Evolutionary conservation across 1,140 invertebrate genomes (phyloP).

Genomic region (Pantala flavescens): DNA sequence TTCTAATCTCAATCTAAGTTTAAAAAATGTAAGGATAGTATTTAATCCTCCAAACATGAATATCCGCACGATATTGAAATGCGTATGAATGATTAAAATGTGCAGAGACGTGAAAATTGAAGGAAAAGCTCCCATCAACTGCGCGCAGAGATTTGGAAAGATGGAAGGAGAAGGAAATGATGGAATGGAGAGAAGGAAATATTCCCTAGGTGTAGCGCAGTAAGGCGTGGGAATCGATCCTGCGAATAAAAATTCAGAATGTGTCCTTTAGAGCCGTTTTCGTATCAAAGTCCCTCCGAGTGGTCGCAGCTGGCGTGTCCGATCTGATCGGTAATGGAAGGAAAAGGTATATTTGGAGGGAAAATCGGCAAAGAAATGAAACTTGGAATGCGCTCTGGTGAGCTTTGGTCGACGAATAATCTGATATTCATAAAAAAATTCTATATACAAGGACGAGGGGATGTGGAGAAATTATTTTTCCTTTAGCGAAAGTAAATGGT

Average conservation of each 20-base stretch:
- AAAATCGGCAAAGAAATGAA: not conserved
- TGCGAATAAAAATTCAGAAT: constrained; percentile 2
- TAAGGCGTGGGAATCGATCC: not conserved
- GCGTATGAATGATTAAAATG: not conserved
- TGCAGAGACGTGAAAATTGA: not conserved
- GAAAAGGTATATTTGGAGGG: not conserved
- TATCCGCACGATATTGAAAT: no score
- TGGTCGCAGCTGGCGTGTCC: not conserved
- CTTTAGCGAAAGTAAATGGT: no score
- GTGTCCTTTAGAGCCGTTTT: constrained; percentile 5
- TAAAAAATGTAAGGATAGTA: no score
- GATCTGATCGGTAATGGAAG: constrained; percentile 5
- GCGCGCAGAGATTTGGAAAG: no score
- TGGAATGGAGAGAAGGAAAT: not conserved
- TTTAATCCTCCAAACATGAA: no score
- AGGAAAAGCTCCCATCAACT: not conserved
- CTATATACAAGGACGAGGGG: no score
- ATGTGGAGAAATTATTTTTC: no score
- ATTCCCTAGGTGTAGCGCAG: constrained; percentile 3
- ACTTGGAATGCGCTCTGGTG: no score
- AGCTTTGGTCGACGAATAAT: no score
- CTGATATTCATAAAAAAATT: no score
- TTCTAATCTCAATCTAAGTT: no score
- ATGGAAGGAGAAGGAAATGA: not conserved
- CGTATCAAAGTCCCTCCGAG: not conserved